phyloP scores from a whole-genome alignment of 2,113 vertebrate genomes.

The Lagopus leucura region DNA sequence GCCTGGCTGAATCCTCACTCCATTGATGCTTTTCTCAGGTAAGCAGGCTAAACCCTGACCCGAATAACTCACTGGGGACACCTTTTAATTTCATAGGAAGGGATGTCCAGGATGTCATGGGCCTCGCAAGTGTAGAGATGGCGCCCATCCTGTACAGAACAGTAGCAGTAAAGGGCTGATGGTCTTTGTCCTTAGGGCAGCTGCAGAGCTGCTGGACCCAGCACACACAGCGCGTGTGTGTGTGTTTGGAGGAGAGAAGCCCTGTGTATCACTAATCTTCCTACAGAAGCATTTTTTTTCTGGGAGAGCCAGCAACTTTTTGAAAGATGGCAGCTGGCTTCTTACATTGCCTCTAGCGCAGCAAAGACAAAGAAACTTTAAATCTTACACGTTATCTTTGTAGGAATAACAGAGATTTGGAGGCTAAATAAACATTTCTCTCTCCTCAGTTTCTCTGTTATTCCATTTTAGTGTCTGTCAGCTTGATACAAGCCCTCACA shows the following conservation, averaged over 20 bases:
- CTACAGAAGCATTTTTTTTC: neutral
- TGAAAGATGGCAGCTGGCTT: slow-evolving; percentile 34
- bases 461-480: slow-evolving; percentile 18
- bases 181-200: neutral
- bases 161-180: neutral
- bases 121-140: neutral
- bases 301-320: slow-evolving; percentile 7
- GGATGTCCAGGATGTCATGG: neutral
- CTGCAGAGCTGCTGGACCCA: neutral
- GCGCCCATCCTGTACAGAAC: neutral
- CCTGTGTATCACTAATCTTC: neutral
- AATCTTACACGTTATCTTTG: neutral
- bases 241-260: neutral
- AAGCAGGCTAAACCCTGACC: slow-evolving; percentile 38
- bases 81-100: slow-evolving; percentile 36
- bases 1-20: slow-evolving; percentile 27
- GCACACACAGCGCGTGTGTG: neutral
- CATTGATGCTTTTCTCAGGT: slow-evolving; percentile 53
- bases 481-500: neutral
- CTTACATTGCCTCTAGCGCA: neutral
- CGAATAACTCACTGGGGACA: neutral
- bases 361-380: slow-evolving; percentile 51
- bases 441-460: neutral
- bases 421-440: slow-evolving; percentile 27
- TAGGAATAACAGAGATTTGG: slow-evolving; percentile 36